These are phyloP conservation scores for Athalia rosae DNA, from an alignment of 2,888 invertebrate species.

Conservation along the genomic window DNA sequence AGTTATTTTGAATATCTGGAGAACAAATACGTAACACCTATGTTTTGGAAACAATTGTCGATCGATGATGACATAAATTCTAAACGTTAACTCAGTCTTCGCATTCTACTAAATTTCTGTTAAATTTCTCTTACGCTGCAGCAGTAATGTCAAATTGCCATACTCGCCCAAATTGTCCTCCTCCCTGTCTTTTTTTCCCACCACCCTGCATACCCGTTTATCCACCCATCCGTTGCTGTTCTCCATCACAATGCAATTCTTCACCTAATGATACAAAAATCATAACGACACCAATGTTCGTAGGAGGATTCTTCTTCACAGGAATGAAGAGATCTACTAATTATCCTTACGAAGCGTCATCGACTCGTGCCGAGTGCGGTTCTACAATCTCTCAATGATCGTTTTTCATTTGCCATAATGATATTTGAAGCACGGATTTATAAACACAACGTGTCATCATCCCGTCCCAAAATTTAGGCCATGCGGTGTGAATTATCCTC, in stretches of 20 bases:
- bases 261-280: not conserved
- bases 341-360: conserved; percentile 4
- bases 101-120: conserved; percentile 7
- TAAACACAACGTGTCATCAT: not conserved
- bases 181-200: conserved; percentile 1
- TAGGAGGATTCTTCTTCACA: conserved; percentile 17
- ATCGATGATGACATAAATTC: conserved; percentile 2
- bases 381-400: conserved; percentile 16
- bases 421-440: conserved; percentile 10
- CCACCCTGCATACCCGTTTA: conserved; percentile 26
- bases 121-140: not conserved
- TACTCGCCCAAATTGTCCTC: not conserved
- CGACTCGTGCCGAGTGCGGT: conserved; percentile 30
- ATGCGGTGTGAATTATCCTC: not conserved
- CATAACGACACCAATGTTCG: conserved; percentile 7
- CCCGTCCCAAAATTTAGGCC: not conserved
- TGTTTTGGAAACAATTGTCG: not conserved
- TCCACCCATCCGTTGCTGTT: conserved; percentile 9
- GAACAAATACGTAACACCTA: too few relatives aligned
- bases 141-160: not conserved
- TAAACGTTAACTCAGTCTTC: not conserved
- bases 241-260: not conserved
- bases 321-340: conserved; percentile 5
- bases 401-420: not conserved
- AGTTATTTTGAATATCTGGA: too few relatives aligned